Evolutionary conservation across 37 sponge, comb jelly and placozoan genomes (phyloP).

Genomic region (Agelas oroides): DNA sequence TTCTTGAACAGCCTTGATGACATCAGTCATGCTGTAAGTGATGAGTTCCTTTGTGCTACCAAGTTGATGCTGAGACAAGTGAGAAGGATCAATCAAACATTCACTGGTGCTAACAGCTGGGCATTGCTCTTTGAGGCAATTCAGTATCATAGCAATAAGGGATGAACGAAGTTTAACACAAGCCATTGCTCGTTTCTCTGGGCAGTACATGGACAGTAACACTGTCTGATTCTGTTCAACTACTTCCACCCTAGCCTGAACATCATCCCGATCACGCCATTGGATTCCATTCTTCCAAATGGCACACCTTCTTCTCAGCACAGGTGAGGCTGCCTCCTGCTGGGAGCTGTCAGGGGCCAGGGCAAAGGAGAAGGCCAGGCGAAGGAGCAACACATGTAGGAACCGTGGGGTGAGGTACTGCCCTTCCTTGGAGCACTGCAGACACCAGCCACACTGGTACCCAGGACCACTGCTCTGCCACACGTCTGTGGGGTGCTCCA

Average conservation of each 20-base stretch:
- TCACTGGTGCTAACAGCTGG: no score
- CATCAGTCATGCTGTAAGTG: no score
- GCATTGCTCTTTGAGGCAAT: no score
- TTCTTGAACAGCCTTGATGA: no score
- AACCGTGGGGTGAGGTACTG: constrained; percentile 29
- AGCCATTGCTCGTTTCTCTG: not conserved
- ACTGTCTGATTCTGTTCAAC: constrained; percentile 8
- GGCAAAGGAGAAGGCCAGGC: constrained; percentile 33
- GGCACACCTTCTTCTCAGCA: not conserved
- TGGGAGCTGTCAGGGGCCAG: not conserved
- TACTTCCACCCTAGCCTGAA: constrained; percentile 18
- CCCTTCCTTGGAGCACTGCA: not conserved
- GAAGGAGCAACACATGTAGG: constrained; percentile 29
- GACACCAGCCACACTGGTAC: constrained; percentile 19
- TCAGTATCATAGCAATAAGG: no score
- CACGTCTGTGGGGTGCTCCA: not conserved
- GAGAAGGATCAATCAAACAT: no score
- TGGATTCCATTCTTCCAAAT: constrained; percentile 41
- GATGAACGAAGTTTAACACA: constrained; percentile 3
- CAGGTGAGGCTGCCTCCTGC: not conserved
- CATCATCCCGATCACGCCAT: constrained; percentile 11
- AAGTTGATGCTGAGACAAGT: no score
- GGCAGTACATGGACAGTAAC: not conserved
- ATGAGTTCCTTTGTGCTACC: no score
- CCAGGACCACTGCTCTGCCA: not conserved